Evolutionary conservation across 35 echinoderm and acorn worm species (phyloP), one percentile per base, ranked within the genome.

Genomic region (Stichopus chloronotus): DNA sequence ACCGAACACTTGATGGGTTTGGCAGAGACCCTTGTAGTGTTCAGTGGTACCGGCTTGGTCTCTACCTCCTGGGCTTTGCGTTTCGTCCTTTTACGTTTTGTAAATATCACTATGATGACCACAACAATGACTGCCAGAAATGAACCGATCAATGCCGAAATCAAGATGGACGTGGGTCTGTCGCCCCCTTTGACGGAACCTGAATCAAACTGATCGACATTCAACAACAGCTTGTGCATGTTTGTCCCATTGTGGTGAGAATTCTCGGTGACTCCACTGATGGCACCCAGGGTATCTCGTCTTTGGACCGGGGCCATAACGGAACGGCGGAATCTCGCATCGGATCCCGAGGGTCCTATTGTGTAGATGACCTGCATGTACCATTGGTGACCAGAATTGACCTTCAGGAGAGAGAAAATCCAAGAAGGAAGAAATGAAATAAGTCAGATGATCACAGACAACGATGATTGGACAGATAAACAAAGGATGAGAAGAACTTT

Each of bases 301-400:
- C 93, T 93, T 55, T 94, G 60, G 17, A 98, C 87, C 57, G 95
- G 25, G 17, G 95, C 25, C 95, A 98, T 94, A 30, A 89, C 5
- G 19, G 97, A 96, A 43, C 97, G 93, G 25, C 94, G 87, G 88
- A 91, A 96, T 7, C 97, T 84, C 4, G 97, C 81, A 2, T 58
- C 10, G 10, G 93, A 79, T 58, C 95, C 97, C 3, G 97, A 90
- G 0, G 97, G 97, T 8, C 97, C 97, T 53, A 98, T 98, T 55
- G 95, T 96, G 59, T 98, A 98, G 71, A 98, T 93, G 19, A 98
- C 97, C 77, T 98, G 97, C 93, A 98, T 95, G 93, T 96, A 98
- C 97, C 97, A 98, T 84, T 98, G 97, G 55, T 98, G 97, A 58
- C 97, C 97, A 59, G 97, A 98, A 52, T 96, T 94, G 52, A 98